Evolutionary conservation across 2,113 vertebrate genomes (phyloP).

Genomic region (Apodemus speciosus): DNA sequence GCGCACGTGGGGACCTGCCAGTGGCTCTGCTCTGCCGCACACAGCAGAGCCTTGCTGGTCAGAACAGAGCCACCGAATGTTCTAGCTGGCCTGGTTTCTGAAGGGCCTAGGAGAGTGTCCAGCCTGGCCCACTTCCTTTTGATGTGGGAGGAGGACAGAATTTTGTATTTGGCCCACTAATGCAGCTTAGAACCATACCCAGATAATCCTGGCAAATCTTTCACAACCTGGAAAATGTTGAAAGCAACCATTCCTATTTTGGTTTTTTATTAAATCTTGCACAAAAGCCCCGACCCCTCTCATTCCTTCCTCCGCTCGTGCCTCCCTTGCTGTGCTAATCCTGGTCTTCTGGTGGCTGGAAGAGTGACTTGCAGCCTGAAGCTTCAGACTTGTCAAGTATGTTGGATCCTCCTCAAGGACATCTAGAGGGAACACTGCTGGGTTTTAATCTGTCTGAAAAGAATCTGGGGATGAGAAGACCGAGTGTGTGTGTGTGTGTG

Average conservation of each 20-base stretch:
- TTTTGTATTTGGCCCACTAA: slow-evolving; percentile 60
- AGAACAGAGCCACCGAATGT: slow-evolving; percentile 47
- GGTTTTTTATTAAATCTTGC: slow-evolving; percentile 82
- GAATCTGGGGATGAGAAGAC: no score
- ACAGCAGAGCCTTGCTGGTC: not conserved
- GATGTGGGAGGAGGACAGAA: slow-evolving; percentile 21
- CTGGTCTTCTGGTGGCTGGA: not conserved
- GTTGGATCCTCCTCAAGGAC: not conserved
- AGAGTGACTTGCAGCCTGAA: not conserved
- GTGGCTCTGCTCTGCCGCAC: not conserved
- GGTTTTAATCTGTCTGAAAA: not conserved
- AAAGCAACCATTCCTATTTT: slow-evolving; percentile 76
- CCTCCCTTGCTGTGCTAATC: slow-evolving; percentile 3
- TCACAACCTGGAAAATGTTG: slow-evolving; percentile 78
- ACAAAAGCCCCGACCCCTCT: slow-evolving; percentile 64
- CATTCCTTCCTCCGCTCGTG: slow-evolving; percentile 70
- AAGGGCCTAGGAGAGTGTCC: not conserved
- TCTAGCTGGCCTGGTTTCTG: slow-evolving; percentile 4
- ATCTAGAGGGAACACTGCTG: not conserved
- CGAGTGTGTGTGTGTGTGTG: no score
- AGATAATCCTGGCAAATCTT: slow-evolving; percentile 48
- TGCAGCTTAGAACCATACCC: slow-evolving; percentile 64
- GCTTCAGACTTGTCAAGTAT: not conserved
- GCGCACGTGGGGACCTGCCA: not conserved
- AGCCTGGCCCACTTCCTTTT: not conserved